Conservation (phyloP, 2,888 invertebrate species). For the Amiota minor region DNA sequence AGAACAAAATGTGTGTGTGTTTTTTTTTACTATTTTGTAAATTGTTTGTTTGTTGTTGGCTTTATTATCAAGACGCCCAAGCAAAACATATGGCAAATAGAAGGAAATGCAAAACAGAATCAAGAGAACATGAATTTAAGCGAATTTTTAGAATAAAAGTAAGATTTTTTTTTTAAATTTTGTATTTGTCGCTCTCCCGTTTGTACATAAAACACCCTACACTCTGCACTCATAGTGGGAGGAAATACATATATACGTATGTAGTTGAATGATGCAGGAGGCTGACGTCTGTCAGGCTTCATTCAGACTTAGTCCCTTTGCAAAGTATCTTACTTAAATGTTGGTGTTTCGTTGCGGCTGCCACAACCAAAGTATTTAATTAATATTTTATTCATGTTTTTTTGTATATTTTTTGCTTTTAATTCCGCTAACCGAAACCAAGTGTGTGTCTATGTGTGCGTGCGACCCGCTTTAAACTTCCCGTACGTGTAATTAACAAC, state of each 20-base stretch:
- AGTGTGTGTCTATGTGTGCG: background rate
- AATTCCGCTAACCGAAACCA: background rate
- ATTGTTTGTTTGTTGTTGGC: background rate
- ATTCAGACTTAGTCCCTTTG: too few relatives aligned
- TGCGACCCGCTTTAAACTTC: constrained; percentile 11
- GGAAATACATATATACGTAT: background rate
- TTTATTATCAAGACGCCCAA: background rate
- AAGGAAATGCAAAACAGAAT: too few relatives aligned
- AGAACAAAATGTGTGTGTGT: background rate
- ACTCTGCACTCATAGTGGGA: background rate
- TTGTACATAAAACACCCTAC: background rate
- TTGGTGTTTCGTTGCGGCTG: background rate
- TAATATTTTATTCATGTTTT: constrained; percentile 16
- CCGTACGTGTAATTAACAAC: constrained; percentile 54
- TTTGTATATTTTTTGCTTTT: background rate
- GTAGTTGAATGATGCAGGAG: too few relatives aligned
- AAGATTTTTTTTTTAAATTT: too few relatives aligned
- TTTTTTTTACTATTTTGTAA: background rate
- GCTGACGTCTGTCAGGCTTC: too few relatives aligned
- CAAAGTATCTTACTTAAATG: background rate
- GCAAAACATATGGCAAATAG: too few relatives aligned
- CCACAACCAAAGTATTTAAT: constrained; percentile 8
- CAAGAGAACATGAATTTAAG: too few relatives aligned
- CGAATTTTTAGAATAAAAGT: too few relatives aligned
- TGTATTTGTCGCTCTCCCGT: background rate